These are phyloP conservation scores for Chrysocyon brachyurus DNA, from an alignment of 2,797 vertebrate species.

Conservation along the genomic window DNA sequence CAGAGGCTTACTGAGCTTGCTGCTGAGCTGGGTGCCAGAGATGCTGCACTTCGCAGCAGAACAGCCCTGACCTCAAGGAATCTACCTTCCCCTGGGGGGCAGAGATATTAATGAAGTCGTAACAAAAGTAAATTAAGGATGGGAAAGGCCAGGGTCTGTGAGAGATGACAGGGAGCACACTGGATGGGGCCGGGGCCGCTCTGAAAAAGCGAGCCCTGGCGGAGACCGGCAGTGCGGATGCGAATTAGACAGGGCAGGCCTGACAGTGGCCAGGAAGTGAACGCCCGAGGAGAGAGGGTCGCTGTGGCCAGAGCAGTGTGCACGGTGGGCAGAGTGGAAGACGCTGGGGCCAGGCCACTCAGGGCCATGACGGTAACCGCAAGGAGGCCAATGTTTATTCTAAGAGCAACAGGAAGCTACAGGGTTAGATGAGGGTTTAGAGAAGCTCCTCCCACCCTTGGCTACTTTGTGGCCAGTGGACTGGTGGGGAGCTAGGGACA, in stretches of 20 bases:
- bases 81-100: background rate
- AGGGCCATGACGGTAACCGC: fast-evolving
- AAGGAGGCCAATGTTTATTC: background rate
- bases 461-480: background rate
- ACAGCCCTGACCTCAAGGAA: fast-evolving
- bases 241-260: background rate
- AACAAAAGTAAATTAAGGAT: background rate
- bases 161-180: background rate
- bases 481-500: background rate
- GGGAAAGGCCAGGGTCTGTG: background rate
- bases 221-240: background rate
- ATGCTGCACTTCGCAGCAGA: fast-evolving
- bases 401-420: background rate
- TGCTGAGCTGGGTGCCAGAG: background rate
- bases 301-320: background rate
- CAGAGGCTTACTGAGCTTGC: background rate
- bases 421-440: background rate
- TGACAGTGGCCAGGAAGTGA: fast-evolving
- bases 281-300: background rate
- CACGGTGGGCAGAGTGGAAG: background rate
- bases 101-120: background rate
- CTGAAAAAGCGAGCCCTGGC: background rate
- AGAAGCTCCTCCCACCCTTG: background rate
- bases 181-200: background rate
- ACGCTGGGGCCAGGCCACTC: fast-evolving